A percentile compares a stretch with the other conserved stretches of the same genome.
Evolutionary conservation across 30 jellyfish, hydroid and myxozoan species (phyloP).

Genomic region (Pseudorhiza aurosa): DNA sequence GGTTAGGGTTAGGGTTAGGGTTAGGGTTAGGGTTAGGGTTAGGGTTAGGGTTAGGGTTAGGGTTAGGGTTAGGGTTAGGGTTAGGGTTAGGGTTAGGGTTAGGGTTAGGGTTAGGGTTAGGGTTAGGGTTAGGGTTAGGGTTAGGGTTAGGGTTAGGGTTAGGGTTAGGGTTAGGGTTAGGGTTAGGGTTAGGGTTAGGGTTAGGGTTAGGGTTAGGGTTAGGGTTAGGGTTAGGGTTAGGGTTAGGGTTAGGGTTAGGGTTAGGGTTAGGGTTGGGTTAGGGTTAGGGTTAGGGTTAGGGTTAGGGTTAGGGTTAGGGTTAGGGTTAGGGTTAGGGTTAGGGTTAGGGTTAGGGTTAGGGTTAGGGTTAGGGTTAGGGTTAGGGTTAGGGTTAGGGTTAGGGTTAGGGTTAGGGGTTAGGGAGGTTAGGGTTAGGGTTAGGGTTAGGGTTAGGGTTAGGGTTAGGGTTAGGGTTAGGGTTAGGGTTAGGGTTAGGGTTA

Average conservation of each 20-base stretch:
- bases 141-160: neutral
- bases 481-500: slow-evolving; percentile 57
- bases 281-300: slow-evolving; percentile 10
- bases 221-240: neutral
- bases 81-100: neutral
- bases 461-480: no score
- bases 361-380: slow-evolving; percentile 3
- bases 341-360: neutral
- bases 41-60: neutral
- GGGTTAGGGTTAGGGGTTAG: slow-evolving; percentile 35
- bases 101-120: neutral
- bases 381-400: slow-evolving; percentile 3
- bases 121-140: neutral
- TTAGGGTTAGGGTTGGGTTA: neutral
- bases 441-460: no score
- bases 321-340: neutral
- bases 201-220: neutral
- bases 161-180: neutral
- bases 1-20: neutral
- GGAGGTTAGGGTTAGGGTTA: slow-evolving; percentile 16
- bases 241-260: no score
- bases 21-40: neutral
- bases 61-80: neutral
- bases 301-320: slow-evolving; percentile 5
- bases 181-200: neutral